Conservation (phyloP, 2,888 invertebrate species). For the Rhimphoctona megacephalus region DNA sequence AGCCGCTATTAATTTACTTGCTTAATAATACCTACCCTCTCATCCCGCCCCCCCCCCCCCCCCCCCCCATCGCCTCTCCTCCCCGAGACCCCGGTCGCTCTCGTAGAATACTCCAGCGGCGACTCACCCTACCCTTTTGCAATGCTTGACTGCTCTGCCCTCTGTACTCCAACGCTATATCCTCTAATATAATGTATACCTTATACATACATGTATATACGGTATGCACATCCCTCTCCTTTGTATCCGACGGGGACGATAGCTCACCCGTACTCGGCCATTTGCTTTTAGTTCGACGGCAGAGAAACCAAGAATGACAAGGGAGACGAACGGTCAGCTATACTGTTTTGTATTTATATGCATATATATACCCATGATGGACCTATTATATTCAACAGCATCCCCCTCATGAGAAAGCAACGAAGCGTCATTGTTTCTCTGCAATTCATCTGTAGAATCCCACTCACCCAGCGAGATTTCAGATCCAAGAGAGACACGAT, state of each 20-base stretch:
- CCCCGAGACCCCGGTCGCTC: constrained; percentile 38
- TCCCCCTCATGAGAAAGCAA: constrained; percentile 57
- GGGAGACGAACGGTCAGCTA: constrained; percentile 39
- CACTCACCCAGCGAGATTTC: constrained; percentile 35
- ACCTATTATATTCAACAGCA: constrained; percentile 14
- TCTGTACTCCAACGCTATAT: constrained; percentile 8
- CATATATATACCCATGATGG: not conserved
- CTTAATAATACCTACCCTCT: constrained; percentile 81
- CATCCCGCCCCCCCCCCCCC: constrained; percentile 63
- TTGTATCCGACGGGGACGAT: constrained; percentile 49
- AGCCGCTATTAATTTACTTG: constrained; percentile 84
- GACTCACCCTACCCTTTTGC: constrained; percentile 46
- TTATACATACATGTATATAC: not conserved
- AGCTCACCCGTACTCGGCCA: constrained; percentile 13
- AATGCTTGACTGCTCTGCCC: constrained; percentile 33
- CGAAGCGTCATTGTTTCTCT: constrained; percentile 65
- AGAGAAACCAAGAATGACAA: constrained; percentile 55
- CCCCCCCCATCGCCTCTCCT: too few species aligned
- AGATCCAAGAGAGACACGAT: not conserved
- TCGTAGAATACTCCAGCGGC: constrained; percentile 26
- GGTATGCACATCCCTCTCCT: constrained; percentile 23
- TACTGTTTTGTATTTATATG: constrained; percentile 36
- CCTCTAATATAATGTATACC: constrained; percentile 11
- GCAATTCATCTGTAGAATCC: constrained; percentile 54
- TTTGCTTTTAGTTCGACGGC: constrained; percentile 30